Conservation (phyloP, 1,140 invertebrate species). For the Watersipora subatra region DNA sequence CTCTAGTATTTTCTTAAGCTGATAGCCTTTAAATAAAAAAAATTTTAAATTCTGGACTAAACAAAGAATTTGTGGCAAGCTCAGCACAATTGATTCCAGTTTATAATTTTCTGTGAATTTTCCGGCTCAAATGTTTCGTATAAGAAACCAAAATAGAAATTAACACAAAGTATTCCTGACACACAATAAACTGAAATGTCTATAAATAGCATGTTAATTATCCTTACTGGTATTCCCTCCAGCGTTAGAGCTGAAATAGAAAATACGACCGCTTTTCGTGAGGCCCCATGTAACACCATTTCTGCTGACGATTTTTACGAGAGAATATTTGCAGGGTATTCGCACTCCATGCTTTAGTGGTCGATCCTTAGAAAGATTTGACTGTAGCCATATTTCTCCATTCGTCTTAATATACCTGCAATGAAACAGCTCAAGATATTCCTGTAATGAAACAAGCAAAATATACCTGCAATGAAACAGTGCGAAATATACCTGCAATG, state of each 20-base stretch:
- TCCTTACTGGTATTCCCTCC: too few relatives aligned
- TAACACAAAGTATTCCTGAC: neutral
- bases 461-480: too few relatives aligned
- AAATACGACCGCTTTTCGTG: neutral
- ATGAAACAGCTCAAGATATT: too few relatives aligned
- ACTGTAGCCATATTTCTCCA: neutral
- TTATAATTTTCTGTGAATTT: neutral
- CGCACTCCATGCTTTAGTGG: neutral
- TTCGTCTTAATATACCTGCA: neutral
- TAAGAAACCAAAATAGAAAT: neutral
- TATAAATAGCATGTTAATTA: neutral
- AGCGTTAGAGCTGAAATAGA: neutral
- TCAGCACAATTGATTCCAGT: neutral
- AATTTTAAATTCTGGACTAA: too few relatives aligned
- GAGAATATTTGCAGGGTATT: neutral
- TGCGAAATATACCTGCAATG: too few relatives aligned
- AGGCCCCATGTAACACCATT: neutral
- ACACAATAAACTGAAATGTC: neutral
- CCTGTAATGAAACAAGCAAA: too few relatives aligned
- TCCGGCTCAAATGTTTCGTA: neutral
- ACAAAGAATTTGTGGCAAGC: neutral
- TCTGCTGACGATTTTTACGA: neutral
- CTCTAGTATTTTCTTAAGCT: too few relatives aligned
- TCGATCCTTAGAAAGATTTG: neutral
- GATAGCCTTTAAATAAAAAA: too few relatives aligned